Conservation (phyloP, 2,113 vertebrate genomes). For the human (Homo sapiens) region DNA sequence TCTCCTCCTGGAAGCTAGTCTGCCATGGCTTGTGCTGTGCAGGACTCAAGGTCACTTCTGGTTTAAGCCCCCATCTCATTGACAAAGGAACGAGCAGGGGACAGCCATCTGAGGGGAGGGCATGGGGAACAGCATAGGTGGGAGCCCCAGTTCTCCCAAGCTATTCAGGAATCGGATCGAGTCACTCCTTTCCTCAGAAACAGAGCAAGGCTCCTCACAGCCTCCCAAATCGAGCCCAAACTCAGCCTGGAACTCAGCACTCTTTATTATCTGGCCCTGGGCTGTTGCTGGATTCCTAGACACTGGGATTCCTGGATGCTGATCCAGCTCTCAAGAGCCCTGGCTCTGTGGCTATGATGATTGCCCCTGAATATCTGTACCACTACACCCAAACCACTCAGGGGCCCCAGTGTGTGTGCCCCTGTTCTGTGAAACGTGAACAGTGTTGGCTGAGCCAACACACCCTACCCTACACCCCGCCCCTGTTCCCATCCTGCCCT, state of each 20-base stretch:
- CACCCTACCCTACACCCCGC: fast-evolving
- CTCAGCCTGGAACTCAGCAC: background rate
- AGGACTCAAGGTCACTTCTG: background rate
- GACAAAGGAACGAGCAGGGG: background rate
- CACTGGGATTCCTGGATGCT: too few species aligned
- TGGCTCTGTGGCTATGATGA: background rate
- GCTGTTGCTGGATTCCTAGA: background rate
- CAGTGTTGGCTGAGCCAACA: background rate
- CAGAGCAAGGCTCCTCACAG: fast-evolving
- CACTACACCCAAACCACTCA: too few species aligned
- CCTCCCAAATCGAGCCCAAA: background rate
- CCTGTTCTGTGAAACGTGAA: too few species aligned
- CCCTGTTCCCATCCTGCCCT: background rate
- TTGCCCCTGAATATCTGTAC: background rate
- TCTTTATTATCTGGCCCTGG: background rate
- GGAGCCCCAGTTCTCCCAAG: background rate
- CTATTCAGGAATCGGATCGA: background rate
- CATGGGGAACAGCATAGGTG: fast-evolving
- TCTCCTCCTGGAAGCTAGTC: background rate
- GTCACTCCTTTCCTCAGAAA: background rate
- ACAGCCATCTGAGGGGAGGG: background rate
- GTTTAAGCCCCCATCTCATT: background rate
- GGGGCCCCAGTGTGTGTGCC: fast-evolving
- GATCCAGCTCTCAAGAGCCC: background rate
- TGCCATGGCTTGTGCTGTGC: background rate